Evolutionary conservation across 1,140 invertebrate genomes (phyloP).

Genomic region (Brachystomella parvula): DNA sequence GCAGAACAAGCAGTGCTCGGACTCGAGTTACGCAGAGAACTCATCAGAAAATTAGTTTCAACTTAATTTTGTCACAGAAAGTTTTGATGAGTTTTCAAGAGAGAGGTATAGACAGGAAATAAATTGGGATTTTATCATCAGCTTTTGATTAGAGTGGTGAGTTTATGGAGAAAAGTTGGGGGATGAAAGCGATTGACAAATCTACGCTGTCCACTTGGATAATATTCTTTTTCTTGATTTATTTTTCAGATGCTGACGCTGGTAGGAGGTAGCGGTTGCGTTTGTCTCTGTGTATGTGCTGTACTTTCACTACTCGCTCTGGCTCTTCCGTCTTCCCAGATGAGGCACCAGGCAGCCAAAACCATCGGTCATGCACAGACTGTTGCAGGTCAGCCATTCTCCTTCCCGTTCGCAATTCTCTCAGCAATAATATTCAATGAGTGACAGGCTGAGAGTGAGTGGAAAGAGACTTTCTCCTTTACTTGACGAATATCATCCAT

Average conservation of each 20-base stretch:
- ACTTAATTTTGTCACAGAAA: no score
- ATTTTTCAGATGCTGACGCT: slow-evolving; percentile 23
- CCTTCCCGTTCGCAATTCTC: neutral
- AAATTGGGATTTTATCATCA: no score
- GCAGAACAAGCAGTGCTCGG: no score
- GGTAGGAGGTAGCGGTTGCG: slow-evolving; percentile 31
- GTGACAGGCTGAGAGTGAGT: no score
- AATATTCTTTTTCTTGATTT: neutral
- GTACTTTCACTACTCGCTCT: slow-evolving; percentile 29
- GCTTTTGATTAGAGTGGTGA: no score
- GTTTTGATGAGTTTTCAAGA: no score
- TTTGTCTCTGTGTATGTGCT: slow-evolving; percentile 27
- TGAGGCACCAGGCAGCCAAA: slow-evolving; percentile 27
- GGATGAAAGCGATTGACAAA: neutral
- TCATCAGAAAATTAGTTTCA: no score
- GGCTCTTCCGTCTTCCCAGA: slow-evolving; percentile 26
- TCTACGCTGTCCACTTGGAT: no score
- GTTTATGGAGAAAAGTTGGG: neutral
- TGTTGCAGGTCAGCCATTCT: slow-evolving; percentile 27
- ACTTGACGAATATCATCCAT: neutral
- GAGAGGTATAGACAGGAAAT: no score
- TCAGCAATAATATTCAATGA: no score
- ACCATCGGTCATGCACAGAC: slow-evolving; percentile 33
- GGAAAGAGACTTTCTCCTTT: neutral
- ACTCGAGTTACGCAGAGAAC: no score